Evolutionary conservation across 2,888 invertebrate species (phyloP).

Genomic region (Molanna angustata): DNA sequence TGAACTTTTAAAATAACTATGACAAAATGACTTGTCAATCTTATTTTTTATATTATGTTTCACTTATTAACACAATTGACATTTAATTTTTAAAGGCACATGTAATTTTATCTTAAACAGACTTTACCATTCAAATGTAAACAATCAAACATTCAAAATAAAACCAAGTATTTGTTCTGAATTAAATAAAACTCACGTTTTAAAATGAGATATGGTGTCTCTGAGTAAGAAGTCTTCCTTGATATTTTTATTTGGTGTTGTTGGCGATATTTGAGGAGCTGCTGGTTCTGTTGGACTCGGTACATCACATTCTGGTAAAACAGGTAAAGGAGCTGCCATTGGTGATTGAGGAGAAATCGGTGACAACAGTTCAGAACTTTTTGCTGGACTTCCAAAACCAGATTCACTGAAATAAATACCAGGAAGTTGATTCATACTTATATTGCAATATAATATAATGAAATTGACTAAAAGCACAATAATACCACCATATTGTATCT

Average conservation of each 20-base stretch:
- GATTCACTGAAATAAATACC: conserved; percentile 43
- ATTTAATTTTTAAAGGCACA: no score
- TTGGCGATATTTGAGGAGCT: conserved; percentile 46
- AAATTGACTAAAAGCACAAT: neutral
- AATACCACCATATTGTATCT: neutral
- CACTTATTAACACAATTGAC: no score
- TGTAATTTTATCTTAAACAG: no score
- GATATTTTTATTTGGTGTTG: conserved; percentile 44
- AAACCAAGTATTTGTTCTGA: no score
- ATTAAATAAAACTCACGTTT: conserved; percentile 49
- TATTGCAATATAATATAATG: neutral
- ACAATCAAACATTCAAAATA: no score
- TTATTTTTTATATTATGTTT: no score
- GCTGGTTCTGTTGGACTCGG: conserved; percentile 31
- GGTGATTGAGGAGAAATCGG: conserved; percentile 45
- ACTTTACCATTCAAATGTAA: no score
- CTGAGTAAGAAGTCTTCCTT: conserved; percentile 40
- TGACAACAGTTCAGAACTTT: conserved; percentile 45
- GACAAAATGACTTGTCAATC: no score
- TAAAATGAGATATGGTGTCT: conserved; percentile 49
- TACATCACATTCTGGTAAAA: conserved; percentile 21
- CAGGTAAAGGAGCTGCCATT: conserved; percentile 31
- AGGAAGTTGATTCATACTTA: neutral
- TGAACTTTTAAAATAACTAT: no score
- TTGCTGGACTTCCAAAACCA: conserved; percentile 48